Conservation (phyloP, 30 jellyfish, hydroid and myxozoan species). For the Aurelia aurita region DNA sequence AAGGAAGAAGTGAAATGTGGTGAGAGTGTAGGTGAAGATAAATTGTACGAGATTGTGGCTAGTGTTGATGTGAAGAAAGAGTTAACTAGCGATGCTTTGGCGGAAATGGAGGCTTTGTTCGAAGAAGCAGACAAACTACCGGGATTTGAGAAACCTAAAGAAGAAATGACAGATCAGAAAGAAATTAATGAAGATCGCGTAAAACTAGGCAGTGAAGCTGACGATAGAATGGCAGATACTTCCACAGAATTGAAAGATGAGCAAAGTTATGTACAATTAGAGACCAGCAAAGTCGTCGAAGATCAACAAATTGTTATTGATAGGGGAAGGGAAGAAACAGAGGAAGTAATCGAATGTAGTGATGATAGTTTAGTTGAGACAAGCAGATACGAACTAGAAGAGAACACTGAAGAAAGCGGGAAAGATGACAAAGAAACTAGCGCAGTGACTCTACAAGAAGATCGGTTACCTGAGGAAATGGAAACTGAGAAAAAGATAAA, state of each 20-base stretch:
- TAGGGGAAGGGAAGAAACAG: neutral
- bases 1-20: too few relatives aligned
- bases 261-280: too few relatives aligned
- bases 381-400: neutral
- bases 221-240: too few relatives aligned
- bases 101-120: slow-evolving; percentile 29
- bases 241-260: too few relatives aligned
- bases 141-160: neutral
- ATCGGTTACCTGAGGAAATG: neutral
- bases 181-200: too few relatives aligned
- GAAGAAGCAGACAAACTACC: slow-evolving; percentile 19
- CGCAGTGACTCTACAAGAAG: neutral
- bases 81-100: slow-evolving; percentile 25
- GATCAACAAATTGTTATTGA: neutral
- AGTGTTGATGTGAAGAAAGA: neutral
- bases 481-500: neutral
- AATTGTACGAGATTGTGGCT: too few relatives aligned
- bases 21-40: too few relatives aligned
- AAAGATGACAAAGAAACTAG: too few relatives aligned
- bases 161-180: neutral
- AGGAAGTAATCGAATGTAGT: neutral
- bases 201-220: too few relatives aligned
- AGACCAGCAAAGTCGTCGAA: too few relatives aligned
- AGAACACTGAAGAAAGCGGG: neutral
- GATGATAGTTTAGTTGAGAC: slow-evolving; percentile 3